Evolutionary conservation across 1,140 invertebrate species (phyloP).

Genomic region (Drosophila rufa): DNA sequence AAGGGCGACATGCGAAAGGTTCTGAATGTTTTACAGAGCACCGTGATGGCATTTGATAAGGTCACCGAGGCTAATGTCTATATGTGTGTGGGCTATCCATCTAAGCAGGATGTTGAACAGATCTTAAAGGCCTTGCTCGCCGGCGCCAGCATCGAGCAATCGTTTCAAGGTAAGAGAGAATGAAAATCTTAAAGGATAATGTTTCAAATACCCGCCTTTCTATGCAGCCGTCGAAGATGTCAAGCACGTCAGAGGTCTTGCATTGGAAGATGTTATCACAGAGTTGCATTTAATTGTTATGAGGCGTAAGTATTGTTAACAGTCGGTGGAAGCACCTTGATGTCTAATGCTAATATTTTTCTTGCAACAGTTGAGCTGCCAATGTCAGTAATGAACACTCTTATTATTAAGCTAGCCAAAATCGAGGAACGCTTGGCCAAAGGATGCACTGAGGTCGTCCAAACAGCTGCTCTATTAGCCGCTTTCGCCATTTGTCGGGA

Average conservation of each 20-base stretch:
- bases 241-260: conserved; percentile 25
- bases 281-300: conserved; percentile 35
- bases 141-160: conserved; percentile 91
- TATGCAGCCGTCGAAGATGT: conserved; percentile 26
- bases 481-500: conserved; percentile 34
- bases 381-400: conserved; percentile 29
- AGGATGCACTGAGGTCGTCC: conserved; percentile 34
- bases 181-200: not conserved
- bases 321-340: not conserved
- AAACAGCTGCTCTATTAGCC: conserved; percentile 31
- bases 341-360: not conserved
- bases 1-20: conserved; percentile 99
- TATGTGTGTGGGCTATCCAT: conserved; percentile 97
- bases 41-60: conserved; percentile 93
- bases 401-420: conserved; percentile 30
- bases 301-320: conserved; percentile 21
- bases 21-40: conserved; percentile 97
- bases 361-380: conserved; percentile 25
- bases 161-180: conserved; percentile 91
- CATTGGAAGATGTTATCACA: conserved; percentile 33
- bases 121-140: conserved; percentile 96
- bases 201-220: not conserved
- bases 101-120: conserved; percentile 94
- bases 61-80: conserved; percentile 98
- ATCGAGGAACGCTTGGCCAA: conserved; percentile 40